Conservation (phyloP, 2,113 vertebrate genomes). For the Tamias sibiricus region DNA sequence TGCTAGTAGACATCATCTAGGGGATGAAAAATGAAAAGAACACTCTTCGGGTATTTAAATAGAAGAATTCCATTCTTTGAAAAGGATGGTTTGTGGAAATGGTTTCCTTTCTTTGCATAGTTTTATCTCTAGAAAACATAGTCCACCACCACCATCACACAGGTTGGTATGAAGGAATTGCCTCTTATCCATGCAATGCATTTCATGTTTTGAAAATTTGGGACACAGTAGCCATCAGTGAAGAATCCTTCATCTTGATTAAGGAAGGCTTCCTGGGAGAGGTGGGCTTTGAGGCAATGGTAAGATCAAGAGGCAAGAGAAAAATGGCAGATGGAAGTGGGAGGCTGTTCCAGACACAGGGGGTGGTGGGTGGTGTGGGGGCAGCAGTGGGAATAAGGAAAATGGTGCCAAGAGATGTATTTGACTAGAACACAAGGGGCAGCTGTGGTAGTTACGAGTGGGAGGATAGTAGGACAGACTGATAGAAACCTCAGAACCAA, state of each 20-base stretch:
- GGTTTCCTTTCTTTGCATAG: neutral
- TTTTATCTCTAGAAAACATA: neutral
- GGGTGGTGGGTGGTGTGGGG: constrained; percentile 49
- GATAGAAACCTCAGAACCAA: constrained; percentile 49
- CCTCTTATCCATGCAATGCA: neutral
- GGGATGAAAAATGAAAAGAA: constrained; percentile 4
- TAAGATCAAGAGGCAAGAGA: neutral
- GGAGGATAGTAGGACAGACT: constrained; percentile 60
- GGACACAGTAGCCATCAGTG: neutral
- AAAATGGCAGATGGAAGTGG: constrained; percentile 70
- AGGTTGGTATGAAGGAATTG: neutral
- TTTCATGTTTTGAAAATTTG: neutral
- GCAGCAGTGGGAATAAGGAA: constrained; percentile 54
- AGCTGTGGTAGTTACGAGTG: constrained; percentile 42
- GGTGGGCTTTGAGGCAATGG: constrained; percentile 48
- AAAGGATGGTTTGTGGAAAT: neutral
- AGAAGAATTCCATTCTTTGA: constrained; percentile 11
- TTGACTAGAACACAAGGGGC: constrained; percentile 57
- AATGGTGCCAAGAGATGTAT: constrained; percentile 47
- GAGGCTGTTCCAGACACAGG: constrained; percentile 67
- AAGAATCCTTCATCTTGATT: constrained; percentile 29
- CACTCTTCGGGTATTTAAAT: constrained; percentile 13
- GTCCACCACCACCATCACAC: neutral
- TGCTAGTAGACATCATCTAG: constrained; percentile 7
- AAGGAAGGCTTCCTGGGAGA: constrained; percentile 68